These are phyloP conservation scores for Daktulosphaira vitifoliae DNA, from an alignment of 1,140 invertebrate species.

Conservation along the genomic window DNA sequence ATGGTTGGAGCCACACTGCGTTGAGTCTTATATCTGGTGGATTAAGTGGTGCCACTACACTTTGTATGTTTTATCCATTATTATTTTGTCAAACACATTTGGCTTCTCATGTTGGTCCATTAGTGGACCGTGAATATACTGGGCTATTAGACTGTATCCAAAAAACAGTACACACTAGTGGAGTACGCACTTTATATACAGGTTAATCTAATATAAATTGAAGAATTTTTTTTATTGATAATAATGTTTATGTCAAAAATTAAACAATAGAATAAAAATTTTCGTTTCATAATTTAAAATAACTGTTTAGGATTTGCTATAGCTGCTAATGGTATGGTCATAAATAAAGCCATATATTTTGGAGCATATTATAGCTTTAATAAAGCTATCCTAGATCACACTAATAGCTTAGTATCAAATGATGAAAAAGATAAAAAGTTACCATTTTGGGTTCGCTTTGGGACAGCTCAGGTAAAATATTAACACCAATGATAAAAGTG, in stretches of 20 bases:
- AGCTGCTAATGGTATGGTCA: slow-evolving; percentile 24
- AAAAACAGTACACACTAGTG: slow-evolving; percentile 23
- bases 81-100: slow-evolving; percentile 28
- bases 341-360: slow-evolving; percentile 27
- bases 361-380: slow-evolving; percentile 31
- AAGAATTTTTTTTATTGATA: too few relatives aligned
- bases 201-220: background rate
- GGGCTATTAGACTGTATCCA: slow-evolving; percentile 24
- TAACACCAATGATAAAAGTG: too few relatives aligned
- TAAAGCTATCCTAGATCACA: slow-evolving; percentile 23
- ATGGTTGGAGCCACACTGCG: slow-evolving; percentile 11
- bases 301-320: slow-evolving; percentile 21
- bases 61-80: slow-evolving; percentile 23
- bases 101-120: slow-evolving; percentile 20
- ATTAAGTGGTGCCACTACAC: slow-evolving; percentile 8
- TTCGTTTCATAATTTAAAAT: background rate
- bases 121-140: slow-evolving; percentile 28
- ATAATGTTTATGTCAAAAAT: too few relatives aligned
- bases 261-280: background rate
- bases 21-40: slow-evolving; percentile 19
- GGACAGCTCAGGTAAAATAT: slow-evolving; percentile 9
- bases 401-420: slow-evolving; percentile 12
- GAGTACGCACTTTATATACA: slow-evolving; percentile 23
- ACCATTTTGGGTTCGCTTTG: slow-evolving; percentile 29
- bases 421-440: slow-evolving; percentile 18